Evolutionary conservation across 2,888 invertebrate species (phyloP).

Genomic region (Pecten maximus): DNA sequence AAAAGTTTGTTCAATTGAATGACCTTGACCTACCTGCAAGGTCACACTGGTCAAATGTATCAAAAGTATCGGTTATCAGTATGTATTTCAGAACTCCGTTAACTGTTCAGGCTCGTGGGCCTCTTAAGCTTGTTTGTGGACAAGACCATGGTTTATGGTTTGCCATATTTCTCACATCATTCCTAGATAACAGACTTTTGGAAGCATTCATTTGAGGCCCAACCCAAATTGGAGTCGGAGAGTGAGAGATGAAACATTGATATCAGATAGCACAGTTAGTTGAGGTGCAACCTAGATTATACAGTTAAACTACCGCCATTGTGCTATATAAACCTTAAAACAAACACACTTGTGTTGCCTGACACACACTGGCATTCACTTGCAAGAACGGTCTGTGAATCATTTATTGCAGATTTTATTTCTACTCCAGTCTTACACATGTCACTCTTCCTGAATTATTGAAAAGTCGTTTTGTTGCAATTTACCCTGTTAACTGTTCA

Average conservation of each 20-base stretch:
- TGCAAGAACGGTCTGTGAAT: not conserved
- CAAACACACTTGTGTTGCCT: not conserved
- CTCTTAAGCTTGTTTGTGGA: not conserved
- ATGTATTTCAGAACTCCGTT: too few relatives aligned
- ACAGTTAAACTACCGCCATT: not conserved
- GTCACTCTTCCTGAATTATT: conserved; percentile 3
- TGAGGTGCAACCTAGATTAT: not conserved
- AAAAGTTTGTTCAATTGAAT: too few relatives aligned
- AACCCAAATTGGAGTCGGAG: not conserved
- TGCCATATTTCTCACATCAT: not conserved
- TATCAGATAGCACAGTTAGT: not conserved
- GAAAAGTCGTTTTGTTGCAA: not conserved
- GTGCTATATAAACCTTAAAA: not conserved
- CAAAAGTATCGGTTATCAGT: too few relatives aligned
- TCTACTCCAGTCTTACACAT: not conserved
- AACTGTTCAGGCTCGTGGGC: too few relatives aligned
- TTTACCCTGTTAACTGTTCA: not conserved
- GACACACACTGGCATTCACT: not conserved
- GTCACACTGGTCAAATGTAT: too few relatives aligned
- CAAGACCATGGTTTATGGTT: not conserved
- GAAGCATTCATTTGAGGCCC: not conserved
- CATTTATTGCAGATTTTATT: conserved; percentile 4
- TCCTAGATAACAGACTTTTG: not conserved
- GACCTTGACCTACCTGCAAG: too few relatives aligned
- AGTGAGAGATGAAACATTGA: conserved; percentile 15